phyloP scores from a whole-genome alignment of 2,113 vertebrate species.

The Triplophysa dalaica region DNA sequence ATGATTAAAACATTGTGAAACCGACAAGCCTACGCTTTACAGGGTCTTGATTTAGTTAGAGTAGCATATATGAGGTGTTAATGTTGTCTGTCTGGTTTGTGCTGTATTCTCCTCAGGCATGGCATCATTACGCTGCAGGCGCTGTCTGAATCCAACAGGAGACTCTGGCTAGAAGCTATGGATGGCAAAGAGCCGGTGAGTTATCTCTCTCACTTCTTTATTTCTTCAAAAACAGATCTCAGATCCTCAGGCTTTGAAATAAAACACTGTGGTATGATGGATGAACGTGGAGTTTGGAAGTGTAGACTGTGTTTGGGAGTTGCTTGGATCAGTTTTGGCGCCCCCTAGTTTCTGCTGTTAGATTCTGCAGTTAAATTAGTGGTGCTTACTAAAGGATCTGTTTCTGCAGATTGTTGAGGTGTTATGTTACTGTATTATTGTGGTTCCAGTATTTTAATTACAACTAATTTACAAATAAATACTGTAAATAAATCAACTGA shows the following conservation, averaged over 20 bases:
- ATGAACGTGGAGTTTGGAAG: no score
- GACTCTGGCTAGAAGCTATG: constrained; percentile 97
- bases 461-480: no score
- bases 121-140: constrained; percentile 94
- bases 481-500: neutral
- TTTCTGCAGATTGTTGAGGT: no score
- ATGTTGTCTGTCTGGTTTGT: neutral
- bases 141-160: constrained; percentile 91
- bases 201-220: neutral
- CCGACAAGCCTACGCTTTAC: neutral
- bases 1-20: neutral
- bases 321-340: no score
- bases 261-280: neutral
- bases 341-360: no score
- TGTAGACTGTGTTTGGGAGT: no score
- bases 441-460: no score
- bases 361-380: no score
- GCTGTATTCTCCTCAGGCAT: constrained; percentile 75
- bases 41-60: neutral
- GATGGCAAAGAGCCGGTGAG: constrained; percentile 96
- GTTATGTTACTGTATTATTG: no score
- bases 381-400: no score
- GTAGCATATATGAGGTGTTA: neutral
- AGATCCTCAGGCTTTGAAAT: neutral
- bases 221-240: neutral